Conservation (phyloP, 2,113 vertebrate genomes). For the Machaerirhynchus nigripectus region DNA sequence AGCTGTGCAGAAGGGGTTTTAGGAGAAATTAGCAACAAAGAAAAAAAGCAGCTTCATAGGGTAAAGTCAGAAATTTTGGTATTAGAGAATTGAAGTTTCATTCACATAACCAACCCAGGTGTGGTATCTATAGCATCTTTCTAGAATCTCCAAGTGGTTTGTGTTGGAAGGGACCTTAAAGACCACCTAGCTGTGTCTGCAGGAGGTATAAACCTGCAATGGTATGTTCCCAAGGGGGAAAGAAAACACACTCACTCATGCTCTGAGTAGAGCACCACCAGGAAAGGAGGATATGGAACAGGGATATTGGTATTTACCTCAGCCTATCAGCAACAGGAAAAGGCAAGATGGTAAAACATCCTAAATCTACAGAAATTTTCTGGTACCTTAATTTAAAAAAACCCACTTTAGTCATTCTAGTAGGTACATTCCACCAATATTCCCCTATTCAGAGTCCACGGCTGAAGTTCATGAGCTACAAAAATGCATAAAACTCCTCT, state of each 20-base stretch:
- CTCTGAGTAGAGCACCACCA: neutral
- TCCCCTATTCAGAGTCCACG: neutral
- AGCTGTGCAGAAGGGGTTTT: neutral
- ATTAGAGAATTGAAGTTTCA: neutral
- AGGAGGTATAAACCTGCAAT: neutral
- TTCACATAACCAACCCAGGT: neutral
- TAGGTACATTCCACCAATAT: neutral
- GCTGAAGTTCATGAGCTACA: neutral
- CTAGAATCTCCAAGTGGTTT: neutral
- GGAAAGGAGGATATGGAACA: neutral
- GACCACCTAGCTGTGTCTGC: neutral
- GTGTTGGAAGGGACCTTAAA: neutral
- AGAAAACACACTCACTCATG: neutral
- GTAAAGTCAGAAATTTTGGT: neutral
- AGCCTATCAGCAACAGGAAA: neutral
- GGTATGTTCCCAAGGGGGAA: neutral
- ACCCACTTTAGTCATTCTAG: neutral
- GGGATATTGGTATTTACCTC: neutral
- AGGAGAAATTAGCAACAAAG: neutral
- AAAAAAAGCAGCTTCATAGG: neutral
- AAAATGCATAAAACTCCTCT: neutral
- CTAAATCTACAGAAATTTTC: neutral
- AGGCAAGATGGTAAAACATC: neutral
- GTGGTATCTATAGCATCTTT: rapidly evolving
- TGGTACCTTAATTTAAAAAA: neutral